Evolutionary conservation across 2,888 invertebrate species (phyloP), one percentile per base, ranked within the genome.

Genomic region (Cephus rjabovi): DNA sequence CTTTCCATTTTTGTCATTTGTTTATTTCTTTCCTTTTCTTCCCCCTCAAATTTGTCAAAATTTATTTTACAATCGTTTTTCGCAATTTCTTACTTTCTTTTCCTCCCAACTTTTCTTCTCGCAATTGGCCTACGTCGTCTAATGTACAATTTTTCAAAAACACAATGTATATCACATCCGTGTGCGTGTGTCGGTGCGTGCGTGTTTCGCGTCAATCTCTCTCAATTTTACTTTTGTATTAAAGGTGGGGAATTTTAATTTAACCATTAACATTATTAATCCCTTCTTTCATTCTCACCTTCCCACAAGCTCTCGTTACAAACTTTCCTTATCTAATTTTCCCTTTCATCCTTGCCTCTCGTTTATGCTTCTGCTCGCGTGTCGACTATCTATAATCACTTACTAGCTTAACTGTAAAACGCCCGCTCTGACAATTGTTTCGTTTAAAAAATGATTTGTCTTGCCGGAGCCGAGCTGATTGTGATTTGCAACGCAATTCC

Each of bases 401-500:
- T 89, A 88, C 87, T 88, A 87, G 86, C 90, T 91, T 90, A 91
- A 90, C 83, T 84, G 86, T 90, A 90, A 87, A 87, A 89, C 84
- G 91, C 91, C 87, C 91, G 90, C 90, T 91, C 90, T 89, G 91
- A 90, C 91, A 90, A 90, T 87, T 87, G 83, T 88, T 86, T 85
- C 86, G 84, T 81, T 83, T 83, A 87, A 89, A 86, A 87, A 89
- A 88, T 86, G 89, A 89, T 88, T 88, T 88, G 87, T 88, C 87
- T 90, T 90, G 91, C 88, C 91, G 88, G 91, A 90, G 91, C 85
- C 89, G 91, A 91, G 91, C 91, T 91, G 91, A 91, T 91, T 91
- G 91, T 91, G 91, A 91, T 90, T 91, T 91, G 90, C 90, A 91
- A 91, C 91, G 91, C 91, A 91, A 91, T 91, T 91, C 91, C 91